These are phyloP conservation scores for Tethya wilhelma DNA, from an alignment of 37 sponge, comb jelly and placozoan genomes.

Conservation along the genomic window DNA sequence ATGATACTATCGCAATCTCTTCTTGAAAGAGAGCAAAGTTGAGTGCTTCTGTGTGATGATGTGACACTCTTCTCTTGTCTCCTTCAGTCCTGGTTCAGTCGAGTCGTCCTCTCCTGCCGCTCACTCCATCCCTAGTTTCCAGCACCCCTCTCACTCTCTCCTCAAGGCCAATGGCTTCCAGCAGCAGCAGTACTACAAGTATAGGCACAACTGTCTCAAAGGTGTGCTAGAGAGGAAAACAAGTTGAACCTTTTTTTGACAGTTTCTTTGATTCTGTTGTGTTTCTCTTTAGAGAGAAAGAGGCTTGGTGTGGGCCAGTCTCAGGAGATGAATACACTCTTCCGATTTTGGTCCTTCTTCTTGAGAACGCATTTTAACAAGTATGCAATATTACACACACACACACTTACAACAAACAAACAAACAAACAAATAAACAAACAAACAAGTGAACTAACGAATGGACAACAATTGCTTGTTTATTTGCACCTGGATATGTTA, in stretches of 20 bases:
- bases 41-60: neutral
- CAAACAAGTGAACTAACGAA: too few species aligned
- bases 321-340: constrained; percentile 98
- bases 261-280: too few species aligned
- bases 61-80: neutral
- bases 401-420: neutral
- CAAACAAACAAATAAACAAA: too few species aligned
- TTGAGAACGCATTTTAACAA: constrained; percentile 95
- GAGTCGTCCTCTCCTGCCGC: constrained; percentile 71
- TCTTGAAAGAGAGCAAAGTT: neutral
- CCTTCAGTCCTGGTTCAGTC: constrained; percentile 23
- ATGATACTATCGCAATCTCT: too few species aligned
- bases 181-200: constrained; percentile 95
- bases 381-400: constrained; percentile 17
- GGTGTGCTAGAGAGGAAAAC: too few species aligned
- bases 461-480: too few species aligned
- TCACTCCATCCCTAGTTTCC: constrained; percentile 94
- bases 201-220: constrained; percentile 87
- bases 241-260: too few species aligned
- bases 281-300: constrained; percentile 2
- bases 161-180: constrained; percentile 99
- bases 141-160: constrained; percentile 97
- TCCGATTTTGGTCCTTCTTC: constrained; percentile 99
- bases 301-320: constrained; percentile 72
- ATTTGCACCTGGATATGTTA: too few species aligned